Evolutionary conservation across 2,113 vertebrate species (phyloP), one percentile per base, ranked within the genome.

Genomic region (Cranoglanis bouderius): DNA sequence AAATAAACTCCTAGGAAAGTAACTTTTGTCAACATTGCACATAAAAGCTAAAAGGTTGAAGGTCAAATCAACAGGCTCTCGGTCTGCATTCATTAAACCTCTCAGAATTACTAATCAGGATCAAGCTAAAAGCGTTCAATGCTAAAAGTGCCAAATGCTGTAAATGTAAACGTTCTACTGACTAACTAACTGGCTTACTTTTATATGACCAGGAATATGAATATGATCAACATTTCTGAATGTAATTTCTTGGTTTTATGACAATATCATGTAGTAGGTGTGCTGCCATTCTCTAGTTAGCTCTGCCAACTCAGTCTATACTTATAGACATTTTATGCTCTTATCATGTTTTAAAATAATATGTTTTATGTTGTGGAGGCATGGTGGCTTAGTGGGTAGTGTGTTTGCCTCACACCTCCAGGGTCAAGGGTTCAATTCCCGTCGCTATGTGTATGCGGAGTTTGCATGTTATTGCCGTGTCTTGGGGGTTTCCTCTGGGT

Each of bases 1-100:
- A 57, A 82, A 38, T 46, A 63, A 81, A 63, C 74, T 74, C 72
- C 65, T 70, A 63, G 21, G 46, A 75, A 89, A 57, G n/a, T 46
- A 81, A 88, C 46, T 49, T 83, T 40, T 51, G 84, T 85, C 55
- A 72, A 53, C 49, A 72, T 24, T 61, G 57, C 29, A 12, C 38
- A n/a, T n/a, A 74, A 75, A 84, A 57, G 38, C 53, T 83, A 55
- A 81, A 88, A 72, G 51, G 16, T 18, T n/a, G 24, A 72, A 24
- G 12, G 80, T 57, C 63, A 43, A 57, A 83, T n/a, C 35, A 35
- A 83, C 32, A 21, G 63, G 24, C 43, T 46, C 24, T 77, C 3
- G 10, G 74, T 46, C n/a, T 29, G 75, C 10, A 49, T 78, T 78
- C 43, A 43, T 24, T 9, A 46, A 38, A 43, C 72, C 21, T 5